These are phyloP conservation scores for Dipus sagitta DNA, from an alignment of 2,797 vertebrate genomes.

Conservation along the genomic window DNA sequence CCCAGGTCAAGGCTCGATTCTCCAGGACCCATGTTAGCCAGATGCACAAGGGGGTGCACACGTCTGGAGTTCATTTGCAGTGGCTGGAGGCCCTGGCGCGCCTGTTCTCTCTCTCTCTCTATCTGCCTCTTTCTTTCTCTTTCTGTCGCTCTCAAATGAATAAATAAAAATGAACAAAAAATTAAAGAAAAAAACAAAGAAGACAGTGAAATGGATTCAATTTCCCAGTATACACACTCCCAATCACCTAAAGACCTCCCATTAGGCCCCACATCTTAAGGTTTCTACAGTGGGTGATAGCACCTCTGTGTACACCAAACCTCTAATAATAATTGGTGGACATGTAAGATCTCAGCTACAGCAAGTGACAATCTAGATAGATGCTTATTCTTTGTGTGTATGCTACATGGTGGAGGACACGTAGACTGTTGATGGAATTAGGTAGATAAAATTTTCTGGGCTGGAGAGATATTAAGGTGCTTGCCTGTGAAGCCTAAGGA, in stretches of 20 bases:
- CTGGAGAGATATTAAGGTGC: too few relatives aligned
- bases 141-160: too few relatives aligned
- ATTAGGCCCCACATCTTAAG: not conserved
- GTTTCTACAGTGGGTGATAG: not conserved
- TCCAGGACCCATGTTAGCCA: too few relatives aligned
- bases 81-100: too few relatives aligned
- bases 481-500: too few relatives aligned
- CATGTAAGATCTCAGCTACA: not conserved
- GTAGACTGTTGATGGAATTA: slow-evolving; percentile 15
- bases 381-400: not conserved
- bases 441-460: slow-evolving; percentile 22
- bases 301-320: not conserved
- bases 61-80: too few relatives aligned
- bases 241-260: not conserved
- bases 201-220: not conserved
- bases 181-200: too few relatives aligned
- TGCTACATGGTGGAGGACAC: not conserved
- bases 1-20: too few relatives aligned
- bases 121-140: too few relatives aligned
- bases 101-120: too few relatives aligned
- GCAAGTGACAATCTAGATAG: not conserved
- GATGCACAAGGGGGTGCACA: too few relatives aligned
- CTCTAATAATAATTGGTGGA: not conserved
- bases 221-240: not conserved
- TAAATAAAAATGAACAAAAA: too few relatives aligned